Evolutionary conservation across 2,797 vertebrate genomes (phyloP).

Genomic region (Leontopithecus rosalia): DNA sequence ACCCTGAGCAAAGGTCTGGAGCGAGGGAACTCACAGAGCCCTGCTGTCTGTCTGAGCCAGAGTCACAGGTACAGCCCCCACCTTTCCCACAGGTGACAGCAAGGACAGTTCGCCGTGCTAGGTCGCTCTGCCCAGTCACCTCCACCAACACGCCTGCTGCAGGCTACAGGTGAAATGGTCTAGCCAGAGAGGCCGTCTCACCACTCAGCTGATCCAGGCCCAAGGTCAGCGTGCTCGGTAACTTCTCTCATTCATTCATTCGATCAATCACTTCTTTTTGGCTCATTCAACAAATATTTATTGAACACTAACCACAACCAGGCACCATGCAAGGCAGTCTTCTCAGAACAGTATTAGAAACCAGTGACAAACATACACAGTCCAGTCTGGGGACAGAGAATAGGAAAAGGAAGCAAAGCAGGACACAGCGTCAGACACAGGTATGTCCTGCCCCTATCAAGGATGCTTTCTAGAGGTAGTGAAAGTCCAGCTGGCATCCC

Average conservation of each 20-base stretch:
- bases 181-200: fast-evolving
- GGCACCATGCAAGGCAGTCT: not conserved
- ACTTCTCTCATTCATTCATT: not conserved
- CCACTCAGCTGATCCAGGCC: not conserved
- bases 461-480: not conserved
- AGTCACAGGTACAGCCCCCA: not conserved
- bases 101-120: fast-evolving
- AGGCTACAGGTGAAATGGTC: fast-evolving
- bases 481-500: not conserved
- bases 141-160: fast-evolving
- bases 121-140: not conserved
- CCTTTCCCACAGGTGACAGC: not conserved
- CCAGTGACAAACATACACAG: not conserved
- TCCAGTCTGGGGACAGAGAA: not conserved
- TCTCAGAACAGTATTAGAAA: not conserved
- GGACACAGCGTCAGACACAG: not conserved
- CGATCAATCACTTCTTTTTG: not conserved
- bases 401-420: not conserved
- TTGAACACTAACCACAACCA: not conserved
- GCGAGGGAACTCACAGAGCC: fast-evolving
- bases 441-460: fast-evolving
- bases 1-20: not conserved
- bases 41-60: no score
- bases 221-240: not conserved
- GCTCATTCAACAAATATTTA: not conserved